These are phyloP conservation scores for Acanthurus leucopareius DNA, from an alignment of 2,797 vertebrate genomes.

Conservation along the genomic window DNA sequence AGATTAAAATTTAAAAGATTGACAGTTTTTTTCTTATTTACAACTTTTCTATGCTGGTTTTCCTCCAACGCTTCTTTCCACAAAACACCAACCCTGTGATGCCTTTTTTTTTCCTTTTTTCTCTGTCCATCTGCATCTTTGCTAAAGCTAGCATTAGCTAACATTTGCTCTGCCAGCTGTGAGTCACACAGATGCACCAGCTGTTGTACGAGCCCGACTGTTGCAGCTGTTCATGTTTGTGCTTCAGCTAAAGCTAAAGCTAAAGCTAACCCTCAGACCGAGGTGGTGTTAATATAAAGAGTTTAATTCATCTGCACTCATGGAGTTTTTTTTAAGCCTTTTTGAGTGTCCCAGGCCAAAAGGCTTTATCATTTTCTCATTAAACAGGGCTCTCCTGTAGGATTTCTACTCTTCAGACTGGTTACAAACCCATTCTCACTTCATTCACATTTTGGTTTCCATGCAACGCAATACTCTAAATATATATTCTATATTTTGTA, in stretches of 20 bases:
- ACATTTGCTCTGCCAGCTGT: neutral
- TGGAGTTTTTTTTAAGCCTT: too few relatives aligned
- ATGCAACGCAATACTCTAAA: too few relatives aligned
- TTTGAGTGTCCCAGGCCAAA: too few relatives aligned
- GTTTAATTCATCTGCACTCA: too few relatives aligned
- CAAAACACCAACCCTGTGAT: neutral
- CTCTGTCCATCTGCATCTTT: conserved; percentile 6
- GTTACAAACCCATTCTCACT: neutral
- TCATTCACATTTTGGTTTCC: neutral
- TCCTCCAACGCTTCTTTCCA: conserved; percentile 1
- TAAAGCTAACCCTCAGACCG: too few relatives aligned
- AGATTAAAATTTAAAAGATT: conserved; percentile 38
- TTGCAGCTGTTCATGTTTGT: too few relatives aligned
- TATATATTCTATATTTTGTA: too few relatives aligned
- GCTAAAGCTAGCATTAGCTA: neutral
- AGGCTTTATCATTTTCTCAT: too few relatives aligned
- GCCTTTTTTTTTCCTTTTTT: neutral
- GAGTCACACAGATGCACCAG: too few relatives aligned
- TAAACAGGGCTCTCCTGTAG: neutral
- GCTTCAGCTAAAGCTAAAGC: too few relatives aligned
- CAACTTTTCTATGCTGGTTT: conserved; percentile 18
- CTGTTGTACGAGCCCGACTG: too few relatives aligned
- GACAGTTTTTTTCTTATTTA: conserved; percentile 46
- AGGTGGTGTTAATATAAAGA: too few relatives aligned
- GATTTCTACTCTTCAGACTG: neutral